These are phyloP conservation scores for Anarsia innoxiella DNA, from an alignment of 2,888 invertebrate species.

Conservation along the genomic window DNA sequence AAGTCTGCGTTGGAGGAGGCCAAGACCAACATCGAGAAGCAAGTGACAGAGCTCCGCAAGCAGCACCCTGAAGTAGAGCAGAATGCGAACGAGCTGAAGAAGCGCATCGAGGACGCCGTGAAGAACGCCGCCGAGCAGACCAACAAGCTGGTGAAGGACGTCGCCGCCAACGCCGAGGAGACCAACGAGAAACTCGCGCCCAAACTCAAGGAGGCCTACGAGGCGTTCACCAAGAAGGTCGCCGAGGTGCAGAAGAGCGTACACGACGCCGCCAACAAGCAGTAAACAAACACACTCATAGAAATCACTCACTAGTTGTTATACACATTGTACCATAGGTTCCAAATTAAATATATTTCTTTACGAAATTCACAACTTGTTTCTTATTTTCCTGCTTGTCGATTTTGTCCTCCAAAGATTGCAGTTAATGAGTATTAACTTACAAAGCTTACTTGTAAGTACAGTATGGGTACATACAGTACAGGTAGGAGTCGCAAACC, in stretches of 20 bases:
- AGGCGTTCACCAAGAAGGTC: slow-evolving; percentile 51
- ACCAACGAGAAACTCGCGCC: slow-evolving; percentile 59
- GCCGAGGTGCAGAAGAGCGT: slow-evolving; percentile 53
- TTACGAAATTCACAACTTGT: no score
- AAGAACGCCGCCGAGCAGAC: slow-evolving; percentile 45
- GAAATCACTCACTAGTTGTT: no score
- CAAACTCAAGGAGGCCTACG: slow-evolving; percentile 54
- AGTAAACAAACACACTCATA: no score
- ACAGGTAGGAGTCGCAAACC: no score
- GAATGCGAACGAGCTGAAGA: slow-evolving; percentile 41
- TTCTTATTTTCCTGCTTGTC: no score
- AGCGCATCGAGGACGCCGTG: slow-evolving; percentile 45
- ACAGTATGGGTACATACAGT: no score
- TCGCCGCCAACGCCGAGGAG: slow-evolving; percentile 44
- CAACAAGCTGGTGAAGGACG: slow-evolving; percentile 53
- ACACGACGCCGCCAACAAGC: slow-evolving; percentile 60
- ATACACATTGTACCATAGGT: no score
- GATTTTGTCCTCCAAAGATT: no score
- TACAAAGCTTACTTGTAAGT: no score
- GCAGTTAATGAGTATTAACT: no score
- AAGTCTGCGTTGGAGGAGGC: slow-evolving; percentile 51
- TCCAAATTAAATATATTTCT: no score
- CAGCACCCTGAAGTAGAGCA: slow-evolving; percentile 61
- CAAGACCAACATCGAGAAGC: slow-evolving; percentile 38
- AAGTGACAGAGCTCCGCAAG: slow-evolving; percentile 47